A percentile compares a stretch with the other conserved stretches of the same genome.
These are phyloP conservation scores for Dicaeum eximium DNA, from an alignment of 2,113 vertebrate species.

Conservation along the genomic window DNA sequence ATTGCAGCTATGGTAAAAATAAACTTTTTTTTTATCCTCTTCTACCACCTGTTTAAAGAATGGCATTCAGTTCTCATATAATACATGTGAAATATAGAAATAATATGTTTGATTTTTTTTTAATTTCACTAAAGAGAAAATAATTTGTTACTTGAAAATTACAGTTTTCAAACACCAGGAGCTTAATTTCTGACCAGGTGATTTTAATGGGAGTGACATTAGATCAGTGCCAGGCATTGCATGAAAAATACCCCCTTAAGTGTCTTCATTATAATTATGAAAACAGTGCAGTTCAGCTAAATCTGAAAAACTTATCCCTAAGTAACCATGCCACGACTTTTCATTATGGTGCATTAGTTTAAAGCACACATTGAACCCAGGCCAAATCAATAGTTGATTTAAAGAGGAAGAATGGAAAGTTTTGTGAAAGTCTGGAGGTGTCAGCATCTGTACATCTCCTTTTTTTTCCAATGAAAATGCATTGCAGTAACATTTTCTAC, in stretches of 20 bases:
- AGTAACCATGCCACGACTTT: not conserved
- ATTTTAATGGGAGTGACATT: not conserved
- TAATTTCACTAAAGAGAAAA: not conserved
- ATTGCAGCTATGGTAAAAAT: not conserved
- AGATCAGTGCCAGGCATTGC: not conserved
- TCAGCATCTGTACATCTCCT: not conserved
- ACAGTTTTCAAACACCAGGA: not conserved
- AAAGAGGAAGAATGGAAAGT: not conserved
- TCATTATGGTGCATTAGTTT: slow-evolving; percentile 30
- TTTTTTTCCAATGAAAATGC: not conserved
- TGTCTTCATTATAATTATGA: slow-evolving; percentile 18
- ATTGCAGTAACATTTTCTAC: not conserved
- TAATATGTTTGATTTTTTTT: rapidly evolving
- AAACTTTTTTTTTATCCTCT: not conserved
- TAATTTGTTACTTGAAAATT: not conserved
- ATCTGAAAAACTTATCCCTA: not conserved
- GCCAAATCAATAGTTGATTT: slow-evolving; percentile 37
- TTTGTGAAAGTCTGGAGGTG: not conserved
- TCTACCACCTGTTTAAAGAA: not conserved
- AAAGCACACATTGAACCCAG: slow-evolving; percentile 22
- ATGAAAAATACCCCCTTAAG: not conserved
- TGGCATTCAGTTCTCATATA: not conserved
- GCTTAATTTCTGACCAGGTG: not conserved
- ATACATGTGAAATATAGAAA: not conserved
- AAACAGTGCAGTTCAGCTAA: slow-evolving; percentile 31